A percentile compares a stretch with the other conserved stretches of the same genome.
phyloP scores from a whole-genome alignment of 2,888 invertebrate genomes.

The Seladonia tumulorum region DNA sequence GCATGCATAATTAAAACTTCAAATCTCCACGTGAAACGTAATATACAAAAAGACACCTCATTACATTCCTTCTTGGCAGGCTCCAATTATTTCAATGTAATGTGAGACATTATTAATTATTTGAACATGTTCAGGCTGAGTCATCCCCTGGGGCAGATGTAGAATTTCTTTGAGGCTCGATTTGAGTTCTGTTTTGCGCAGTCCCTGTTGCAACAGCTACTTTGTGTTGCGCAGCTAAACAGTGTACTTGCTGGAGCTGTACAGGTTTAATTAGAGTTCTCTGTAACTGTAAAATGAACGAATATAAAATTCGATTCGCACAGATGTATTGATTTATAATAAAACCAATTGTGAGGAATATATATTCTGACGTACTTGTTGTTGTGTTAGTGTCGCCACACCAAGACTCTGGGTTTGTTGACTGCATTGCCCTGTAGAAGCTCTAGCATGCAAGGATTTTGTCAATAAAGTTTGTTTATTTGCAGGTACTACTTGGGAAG shows the following conservation, averaged over 20 bases:
- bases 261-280: conserved; percentile 76
- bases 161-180: conserved; percentile 80
- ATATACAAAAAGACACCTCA: conserved; percentile 66
- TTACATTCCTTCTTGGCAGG: conserved; percentile 70
- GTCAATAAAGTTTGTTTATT: conserved; percentile 83
- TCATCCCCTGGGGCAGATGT: conserved; percentile 80
- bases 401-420: conserved; percentile 81
- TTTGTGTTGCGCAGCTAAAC: conserved; percentile 82
- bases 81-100: conserved; percentile 75
- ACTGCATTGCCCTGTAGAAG: conserved; percentile 80
- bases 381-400: conserved; percentile 81
- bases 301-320: background rate
- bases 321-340: background rate
- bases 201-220: conserved; percentile 79
- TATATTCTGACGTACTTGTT: conserved; percentile 77
- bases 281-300: conserved; percentile 68
- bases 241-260: conserved; percentile 82
- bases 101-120: conserved; percentile 71
- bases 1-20: conserved; percentile 59
- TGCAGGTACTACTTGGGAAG: conserved; percentile 81
- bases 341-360: background rate
- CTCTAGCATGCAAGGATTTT: conserved; percentile 81
- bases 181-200: conserved; percentile 79
- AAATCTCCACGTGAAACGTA: conserved; percentile 49
- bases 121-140: conserved; percentile 80